A percentile compares a stretch with the other conserved stretches of the same genome.
phyloP scores from a whole-genome alignment of 2,113 vertebrate genomes.

The Passer montanus region DNA sequence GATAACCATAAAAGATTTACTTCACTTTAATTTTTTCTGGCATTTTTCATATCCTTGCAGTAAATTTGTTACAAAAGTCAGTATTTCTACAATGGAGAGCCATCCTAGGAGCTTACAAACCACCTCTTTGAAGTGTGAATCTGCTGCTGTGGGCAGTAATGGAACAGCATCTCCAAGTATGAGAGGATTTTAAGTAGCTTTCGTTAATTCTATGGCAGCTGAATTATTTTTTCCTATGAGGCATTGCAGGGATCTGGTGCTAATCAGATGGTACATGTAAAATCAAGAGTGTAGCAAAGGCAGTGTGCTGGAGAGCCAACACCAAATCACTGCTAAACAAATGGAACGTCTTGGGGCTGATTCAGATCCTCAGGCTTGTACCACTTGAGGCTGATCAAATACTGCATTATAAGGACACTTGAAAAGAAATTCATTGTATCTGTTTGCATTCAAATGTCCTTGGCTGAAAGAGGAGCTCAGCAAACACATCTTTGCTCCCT shows the following conservation, averaged over 20 bases:
- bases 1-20: neutral
- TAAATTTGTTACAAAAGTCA: neutral
- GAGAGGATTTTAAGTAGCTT: neutral
- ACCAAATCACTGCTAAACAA: neutral
- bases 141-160: neutral
- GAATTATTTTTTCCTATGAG: neutral
- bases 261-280: neutral
- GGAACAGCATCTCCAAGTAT: neutral
- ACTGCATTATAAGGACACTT: neutral
- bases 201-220: neutral
- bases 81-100: neutral
- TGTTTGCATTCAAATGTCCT: neutral
- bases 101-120: neutral
- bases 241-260: neutral
- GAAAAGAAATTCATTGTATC: neutral
- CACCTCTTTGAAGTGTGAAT: neutral
- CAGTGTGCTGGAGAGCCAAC: neutral
- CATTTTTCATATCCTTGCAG: neutral
- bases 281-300: neutral
- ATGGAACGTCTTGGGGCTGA: neutral
- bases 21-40: neutral
- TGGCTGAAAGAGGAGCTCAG: neutral
- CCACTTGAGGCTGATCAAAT: neutral
- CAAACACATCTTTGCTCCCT: neutral
- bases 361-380: neutral